These are phyloP conservation scores for Thymelicus lineola DNA, from an alignment of 2,888 invertebrate genomes.

Conservation along the genomic window DNA sequence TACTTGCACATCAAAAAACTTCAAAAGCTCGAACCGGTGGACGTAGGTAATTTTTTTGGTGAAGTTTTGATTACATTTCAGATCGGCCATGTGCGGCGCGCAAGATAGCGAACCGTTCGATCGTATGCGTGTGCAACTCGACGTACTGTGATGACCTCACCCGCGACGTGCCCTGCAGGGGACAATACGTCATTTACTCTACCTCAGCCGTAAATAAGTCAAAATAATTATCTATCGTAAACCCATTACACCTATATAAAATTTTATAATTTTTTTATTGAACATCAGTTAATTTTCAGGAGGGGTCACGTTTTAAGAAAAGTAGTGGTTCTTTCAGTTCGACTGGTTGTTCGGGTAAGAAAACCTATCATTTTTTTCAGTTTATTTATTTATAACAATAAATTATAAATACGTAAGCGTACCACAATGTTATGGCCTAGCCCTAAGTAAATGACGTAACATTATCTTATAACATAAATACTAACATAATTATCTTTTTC, in stretches of 20 bases:
- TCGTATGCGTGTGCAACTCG: slow-evolving; percentile 69
- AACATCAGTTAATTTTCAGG: slow-evolving; percentile 21
- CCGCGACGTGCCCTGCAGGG: slow-evolving; percentile 51
- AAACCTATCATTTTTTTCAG: background rate
- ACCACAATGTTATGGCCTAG: too few species aligned
- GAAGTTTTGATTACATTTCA: slow-evolving; percentile 23
- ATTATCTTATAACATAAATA: too few species aligned
- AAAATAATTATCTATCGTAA: too few species aligned
- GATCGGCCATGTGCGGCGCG: slow-evolving; percentile 55
- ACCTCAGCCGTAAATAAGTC: slow-evolving; percentile 50
- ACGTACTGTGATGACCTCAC: slow-evolving; percentile 70
- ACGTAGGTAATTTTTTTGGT: too few species aligned
- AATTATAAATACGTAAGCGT: too few species aligned
- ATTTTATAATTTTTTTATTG: too few species aligned
- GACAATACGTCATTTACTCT: slow-evolving; percentile 66
- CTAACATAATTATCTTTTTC: background rate
- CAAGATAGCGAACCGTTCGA: slow-evolving; percentile 47
- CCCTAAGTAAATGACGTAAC: too few species aligned
- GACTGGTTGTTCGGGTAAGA: background rate
- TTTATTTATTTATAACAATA: too few species aligned
- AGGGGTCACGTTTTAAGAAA: slow-evolving; percentile 34
- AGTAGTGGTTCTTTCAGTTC: slow-evolving; percentile 4
- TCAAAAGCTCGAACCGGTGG: too few species aligned
- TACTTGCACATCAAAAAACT: too few species aligned
- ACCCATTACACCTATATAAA: background rate